Evolutionary conservation across 2,797 vertebrate genomes (phyloP), one percentile per base, ranked within the genome.

Genomic region (Falco biarmicus): DNA sequence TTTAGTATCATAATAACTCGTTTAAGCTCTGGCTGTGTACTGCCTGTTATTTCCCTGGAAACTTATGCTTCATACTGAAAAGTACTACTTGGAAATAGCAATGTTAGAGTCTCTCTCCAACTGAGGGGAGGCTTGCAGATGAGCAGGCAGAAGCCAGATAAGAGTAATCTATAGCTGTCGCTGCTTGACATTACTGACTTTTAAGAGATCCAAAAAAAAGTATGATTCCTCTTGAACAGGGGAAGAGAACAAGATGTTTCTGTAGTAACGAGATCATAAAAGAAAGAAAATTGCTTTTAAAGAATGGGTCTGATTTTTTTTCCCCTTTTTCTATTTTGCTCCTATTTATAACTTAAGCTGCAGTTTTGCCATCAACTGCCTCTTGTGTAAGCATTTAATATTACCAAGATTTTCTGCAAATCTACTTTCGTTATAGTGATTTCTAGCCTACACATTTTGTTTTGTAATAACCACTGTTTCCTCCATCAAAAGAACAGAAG

Each of bases 191-290:
- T 82, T 78, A 60, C 83, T 87, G 90, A 94, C 74, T 97, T 95
- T 57, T 66, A 95, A 93, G 66, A 15, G 63, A 88, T 93, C 48
- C 65, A 81, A 74, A 84, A 94, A 93, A 95, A 91, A 59, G 51
- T 88, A 63, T 51, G 43, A 90, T 88, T 86, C 83, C 31, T 76
- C n/a, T 88, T 81, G 79, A 84, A 84, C 0, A 48, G 63, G 32
- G 34, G 14, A 86, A 87, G 53, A 93, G 93, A 94, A 90, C 87
- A 90, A 91, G 91, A 88, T 93, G 93, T 94, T 96, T 95, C 93
- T 79, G 77, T 91, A 86, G 90, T 91, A 93, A 94, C 3, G 3
- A 91, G 74, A 88, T 86, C 66, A 73, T 96, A 95, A 95, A 95
- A 85, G 83, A 74, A 84, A 85, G 92, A 93, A 96, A 96, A 95